Evolutionary conservation across 2,888 invertebrate species (phyloP).

Genomic region (Axea sp.): DNA sequence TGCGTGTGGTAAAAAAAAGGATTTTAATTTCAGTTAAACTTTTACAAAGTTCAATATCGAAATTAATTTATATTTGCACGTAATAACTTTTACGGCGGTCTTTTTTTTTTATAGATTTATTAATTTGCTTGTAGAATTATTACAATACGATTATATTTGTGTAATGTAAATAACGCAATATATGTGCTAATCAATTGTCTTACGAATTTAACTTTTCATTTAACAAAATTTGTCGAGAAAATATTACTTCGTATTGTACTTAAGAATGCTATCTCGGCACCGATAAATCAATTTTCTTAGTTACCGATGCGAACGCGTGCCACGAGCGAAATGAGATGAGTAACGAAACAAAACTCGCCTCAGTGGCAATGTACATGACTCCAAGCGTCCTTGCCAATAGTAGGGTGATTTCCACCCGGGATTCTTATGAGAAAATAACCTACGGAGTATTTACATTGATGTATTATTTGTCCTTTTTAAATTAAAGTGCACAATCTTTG

Average conservation of each 20-base stretch:
- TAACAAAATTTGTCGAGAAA: too few species aligned
- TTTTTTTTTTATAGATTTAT: too few species aligned
- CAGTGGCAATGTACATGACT: slow-evolving; percentile 42
- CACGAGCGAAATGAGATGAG: slow-evolving; percentile 57
- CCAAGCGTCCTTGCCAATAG: slow-evolving; percentile 32
- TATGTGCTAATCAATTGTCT: too few species aligned
- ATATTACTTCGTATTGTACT: slow-evolving; percentile 3
- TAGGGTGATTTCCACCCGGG: slow-evolving; percentile 50
- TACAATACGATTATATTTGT: too few species aligned
- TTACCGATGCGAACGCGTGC: slow-evolving; percentile 62
- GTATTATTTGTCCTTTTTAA: slow-evolving; percentile 45
- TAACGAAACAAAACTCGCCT: slow-evolving; percentile 59
- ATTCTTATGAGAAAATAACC: slow-evolving; percentile 45
- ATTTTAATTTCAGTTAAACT: slow-evolving; percentile 7
- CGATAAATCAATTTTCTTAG: slow-evolving; percentile 66
- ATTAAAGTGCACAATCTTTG: slow-evolving; percentile 18
- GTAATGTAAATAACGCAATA: too few species aligned
- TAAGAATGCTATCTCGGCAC: slow-evolving; percentile 39
- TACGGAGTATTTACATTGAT: slow-evolving; percentile 43
- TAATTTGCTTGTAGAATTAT: too few species aligned
- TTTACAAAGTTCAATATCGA: too few species aligned
- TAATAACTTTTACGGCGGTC: too few species aligned
- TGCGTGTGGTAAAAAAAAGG: background rate
- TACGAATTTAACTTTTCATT: too few species aligned
- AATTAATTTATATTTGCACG: too few species aligned